Percentiles rank a stretch among this genome's conserved stretches.
These are phyloP conservation scores for Limnephilus auricula DNA, from an alignment of 2,888 invertebrate genomes.

Conservation along the genomic window DNA sequence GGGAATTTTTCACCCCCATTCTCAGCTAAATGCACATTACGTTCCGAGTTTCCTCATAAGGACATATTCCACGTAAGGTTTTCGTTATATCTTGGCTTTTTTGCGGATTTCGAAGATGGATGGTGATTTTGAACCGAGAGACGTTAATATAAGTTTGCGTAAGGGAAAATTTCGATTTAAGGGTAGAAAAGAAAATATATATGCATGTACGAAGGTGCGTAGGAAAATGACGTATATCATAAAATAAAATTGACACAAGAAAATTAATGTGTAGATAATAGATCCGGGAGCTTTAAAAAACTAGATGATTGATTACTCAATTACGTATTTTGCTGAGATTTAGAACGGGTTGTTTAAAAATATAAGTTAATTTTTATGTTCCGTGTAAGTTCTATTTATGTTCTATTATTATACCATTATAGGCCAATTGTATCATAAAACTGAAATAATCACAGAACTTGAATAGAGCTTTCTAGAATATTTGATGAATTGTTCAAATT, in stretches of 20 bases:
- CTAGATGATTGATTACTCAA: background rate
- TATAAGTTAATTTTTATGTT: too few species aligned
- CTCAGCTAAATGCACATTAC: constrained; percentile 32
- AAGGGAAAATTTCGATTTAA: background rate
- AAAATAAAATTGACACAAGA: background rate
- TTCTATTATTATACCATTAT: too few species aligned
- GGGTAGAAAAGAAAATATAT: background rate
- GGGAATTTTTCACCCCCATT: background rate
- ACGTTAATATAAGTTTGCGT: background rate
- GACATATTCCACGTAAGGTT: background rate
- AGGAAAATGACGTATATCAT: background rate
- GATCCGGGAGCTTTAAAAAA: background rate
- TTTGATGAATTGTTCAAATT: too few species aligned
- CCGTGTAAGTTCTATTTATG: too few species aligned
- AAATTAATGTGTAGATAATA: background rate
- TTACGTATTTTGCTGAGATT: background rate
- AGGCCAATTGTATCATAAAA: too few species aligned
- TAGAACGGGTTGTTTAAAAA: too few species aligned
- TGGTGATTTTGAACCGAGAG: background rate
- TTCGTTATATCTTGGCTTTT: background rate
- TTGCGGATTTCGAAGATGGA: background rate
- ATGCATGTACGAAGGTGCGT: background rate
- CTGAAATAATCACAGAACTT: too few species aligned
- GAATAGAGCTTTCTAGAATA: too few species aligned
- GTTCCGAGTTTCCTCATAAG: background rate